Base-by-base conservation (phyloP, 2,113 vertebrate species). In the Bambusicola thoracicus region DNA sequence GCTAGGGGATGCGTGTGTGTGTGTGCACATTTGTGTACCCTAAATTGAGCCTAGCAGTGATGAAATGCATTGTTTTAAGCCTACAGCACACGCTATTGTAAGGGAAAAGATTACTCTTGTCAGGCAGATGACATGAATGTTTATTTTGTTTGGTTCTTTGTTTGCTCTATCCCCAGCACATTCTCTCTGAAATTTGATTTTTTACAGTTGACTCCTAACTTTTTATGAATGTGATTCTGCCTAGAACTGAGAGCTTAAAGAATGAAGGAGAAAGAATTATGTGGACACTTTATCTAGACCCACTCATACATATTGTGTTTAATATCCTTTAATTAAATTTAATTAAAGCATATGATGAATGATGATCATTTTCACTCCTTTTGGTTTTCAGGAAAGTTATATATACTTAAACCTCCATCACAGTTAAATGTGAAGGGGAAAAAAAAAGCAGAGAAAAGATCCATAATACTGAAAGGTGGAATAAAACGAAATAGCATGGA, bases 301-400 rank as follows among this genome's bases (percentile, higher is more conserved):
- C 59, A 70, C 11, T 83, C 34, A 25, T 83, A 89, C 9, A 2
- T 58, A 63, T 56, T 63, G n/a, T 77, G 77, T 93, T 69, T 90
- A 90, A 79, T 36, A 79, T 81, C 83, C 69, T 95, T 94, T 94
- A 91, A 95, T 95, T 93, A 86, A 94, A 95, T 90, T 89, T 73
- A 80, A 82, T 92, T 94, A 78, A 95, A 91, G 8, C 21, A 2
- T 32, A 89, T 91, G 72, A 95, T 59, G 53, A 91, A 88, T 58
- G 18, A 7, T 89, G 53, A 63, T 83, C 16, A 95, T 95, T 92
- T 94, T 72, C 24, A 83, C 36, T 91, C 41, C 17, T 70, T 53
- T 48, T 11, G 1, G 11, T 73, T 73, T 69, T 66, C n/a, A n/a
- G 41, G 32, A 49, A 92, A 85, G 59, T 74, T 78, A 82, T 3